phyloP scores from a whole-genome alignment of 2,797 vertebrate genomes.

The Loris lydekkerianus region DNA sequence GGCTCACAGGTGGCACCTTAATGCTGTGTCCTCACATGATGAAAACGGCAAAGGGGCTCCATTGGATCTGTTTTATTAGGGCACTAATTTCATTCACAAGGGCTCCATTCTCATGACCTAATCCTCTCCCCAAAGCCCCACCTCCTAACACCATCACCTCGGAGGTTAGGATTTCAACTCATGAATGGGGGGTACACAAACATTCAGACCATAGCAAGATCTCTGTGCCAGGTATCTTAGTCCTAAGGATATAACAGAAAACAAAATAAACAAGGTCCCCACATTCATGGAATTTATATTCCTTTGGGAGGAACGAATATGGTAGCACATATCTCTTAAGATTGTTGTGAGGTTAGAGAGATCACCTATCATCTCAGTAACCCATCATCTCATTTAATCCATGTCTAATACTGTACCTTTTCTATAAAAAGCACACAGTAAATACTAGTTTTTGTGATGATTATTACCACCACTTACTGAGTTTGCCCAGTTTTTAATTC shows the following conservation, averaged over 20 bases:
- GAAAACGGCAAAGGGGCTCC: neutral
- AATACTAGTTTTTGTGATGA: neutral
- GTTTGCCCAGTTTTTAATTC: neutral
- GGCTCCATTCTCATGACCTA: neutral
- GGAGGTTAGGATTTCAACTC: neutral
- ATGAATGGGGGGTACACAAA: neutral
- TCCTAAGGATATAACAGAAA: neutral
- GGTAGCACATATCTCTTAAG: neutral
- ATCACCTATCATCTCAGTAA: neutral
- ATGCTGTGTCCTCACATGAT: neutral
- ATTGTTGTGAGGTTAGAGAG: neutral
- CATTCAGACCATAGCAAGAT: neutral
- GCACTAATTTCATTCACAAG: neutral
- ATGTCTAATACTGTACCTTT: neutral
- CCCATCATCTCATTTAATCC: neutral
- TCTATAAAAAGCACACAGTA: neutral
- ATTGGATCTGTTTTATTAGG: neutral
- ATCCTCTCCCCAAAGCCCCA: neutral
- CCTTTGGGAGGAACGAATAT: neutral
- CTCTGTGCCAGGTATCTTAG: neutral
- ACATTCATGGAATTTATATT: neutral
- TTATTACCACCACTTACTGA: neutral
- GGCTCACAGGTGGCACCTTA: too few relatives aligned
- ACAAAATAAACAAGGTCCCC: neutral
- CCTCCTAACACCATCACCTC: too few relatives aligned